phyloP scores from a whole-genome alignment of 2,113 vertebrate genomes.

The Sterrhoptilus dennistouni region DNA sequence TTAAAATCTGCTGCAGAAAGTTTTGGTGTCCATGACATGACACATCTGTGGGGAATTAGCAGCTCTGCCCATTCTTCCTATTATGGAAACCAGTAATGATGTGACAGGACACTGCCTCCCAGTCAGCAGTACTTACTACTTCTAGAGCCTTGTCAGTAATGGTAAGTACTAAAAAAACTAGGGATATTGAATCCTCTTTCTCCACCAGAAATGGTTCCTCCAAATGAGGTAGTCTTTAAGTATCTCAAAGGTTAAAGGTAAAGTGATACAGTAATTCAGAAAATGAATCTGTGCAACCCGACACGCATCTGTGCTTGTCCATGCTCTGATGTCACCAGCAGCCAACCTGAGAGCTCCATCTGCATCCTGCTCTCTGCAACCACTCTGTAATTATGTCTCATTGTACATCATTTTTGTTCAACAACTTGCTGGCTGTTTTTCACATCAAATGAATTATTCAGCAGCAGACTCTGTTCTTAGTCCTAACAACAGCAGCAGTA shows the following conservation, averaged over 20 bases:
- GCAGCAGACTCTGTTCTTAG: slow-evolving; percentile 12
- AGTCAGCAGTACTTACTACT: neutral
- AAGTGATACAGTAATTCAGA: neutral
- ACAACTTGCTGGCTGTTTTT: neutral
- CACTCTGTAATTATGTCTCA: slow-evolving; percentile 35
- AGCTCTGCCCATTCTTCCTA: neutral
- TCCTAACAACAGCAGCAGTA: slow-evolving; percentile 25
- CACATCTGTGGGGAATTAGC: neutral
- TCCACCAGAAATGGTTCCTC: neutral
- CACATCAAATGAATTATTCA: slow-evolving; percentile 61
- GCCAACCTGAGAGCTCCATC: slow-evolving; percentile 24
- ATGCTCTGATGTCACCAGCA: neutral
- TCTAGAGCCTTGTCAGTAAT: neutral
- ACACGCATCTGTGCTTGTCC: neutral
- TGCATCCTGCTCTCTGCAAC: neutral
- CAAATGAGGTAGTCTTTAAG: neutral
- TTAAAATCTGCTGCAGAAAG: neutral
- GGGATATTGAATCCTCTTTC: neutral
- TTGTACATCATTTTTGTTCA: slow-evolving; percentile 49
- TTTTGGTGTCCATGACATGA: neutral
- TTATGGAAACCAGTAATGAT: neutral
- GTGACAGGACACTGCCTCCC: neutral
- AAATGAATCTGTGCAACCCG: neutral
- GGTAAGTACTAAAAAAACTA: neutral
- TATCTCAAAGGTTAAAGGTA: neutral